phyloP scores from a whole-genome alignment of 2,113 vertebrate species.

The Junco hyemalis region DNA sequence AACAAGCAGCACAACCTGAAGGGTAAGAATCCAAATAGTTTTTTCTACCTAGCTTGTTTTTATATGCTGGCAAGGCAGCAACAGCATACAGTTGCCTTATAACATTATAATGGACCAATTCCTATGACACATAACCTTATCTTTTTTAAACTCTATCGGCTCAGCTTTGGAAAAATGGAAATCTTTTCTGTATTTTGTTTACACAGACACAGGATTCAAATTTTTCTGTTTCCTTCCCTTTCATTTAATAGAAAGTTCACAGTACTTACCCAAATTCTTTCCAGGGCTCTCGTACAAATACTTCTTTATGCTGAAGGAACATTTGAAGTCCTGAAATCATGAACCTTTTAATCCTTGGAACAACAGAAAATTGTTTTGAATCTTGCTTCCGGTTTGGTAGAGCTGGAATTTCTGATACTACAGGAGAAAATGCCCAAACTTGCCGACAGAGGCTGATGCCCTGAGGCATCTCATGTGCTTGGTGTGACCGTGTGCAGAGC shows the following conservation, averaged over 20 bases:
- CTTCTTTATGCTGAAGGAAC: background rate
- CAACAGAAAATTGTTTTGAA: background rate
- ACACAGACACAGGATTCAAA: background rate
- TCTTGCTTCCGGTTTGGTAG: background rate
- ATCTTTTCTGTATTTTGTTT: conserved; percentile 8
- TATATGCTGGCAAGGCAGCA: background rate
- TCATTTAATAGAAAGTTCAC: background rate
- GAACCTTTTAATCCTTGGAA: background rate
- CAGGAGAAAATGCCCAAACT: background rate
- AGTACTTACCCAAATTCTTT: background rate
- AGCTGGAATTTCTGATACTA: background rate
- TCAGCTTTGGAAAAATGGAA: background rate
- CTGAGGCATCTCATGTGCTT: background rate
- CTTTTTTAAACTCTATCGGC: background rate
- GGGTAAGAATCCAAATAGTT: background rate
- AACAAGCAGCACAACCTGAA: background rate
- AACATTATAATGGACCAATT: background rate
- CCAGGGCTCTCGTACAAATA: background rate
- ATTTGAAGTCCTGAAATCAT: background rate
- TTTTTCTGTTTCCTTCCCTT: conserved; percentile 29
- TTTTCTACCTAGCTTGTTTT: background rate
- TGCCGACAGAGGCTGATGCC: background rate
- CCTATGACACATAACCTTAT: fast-evolving
- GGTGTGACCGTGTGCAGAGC: background rate
- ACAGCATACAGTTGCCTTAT: background rate